Conservation (phyloP, 2,113 vertebrate species). For the Cynopterus brachyotis region DNA sequence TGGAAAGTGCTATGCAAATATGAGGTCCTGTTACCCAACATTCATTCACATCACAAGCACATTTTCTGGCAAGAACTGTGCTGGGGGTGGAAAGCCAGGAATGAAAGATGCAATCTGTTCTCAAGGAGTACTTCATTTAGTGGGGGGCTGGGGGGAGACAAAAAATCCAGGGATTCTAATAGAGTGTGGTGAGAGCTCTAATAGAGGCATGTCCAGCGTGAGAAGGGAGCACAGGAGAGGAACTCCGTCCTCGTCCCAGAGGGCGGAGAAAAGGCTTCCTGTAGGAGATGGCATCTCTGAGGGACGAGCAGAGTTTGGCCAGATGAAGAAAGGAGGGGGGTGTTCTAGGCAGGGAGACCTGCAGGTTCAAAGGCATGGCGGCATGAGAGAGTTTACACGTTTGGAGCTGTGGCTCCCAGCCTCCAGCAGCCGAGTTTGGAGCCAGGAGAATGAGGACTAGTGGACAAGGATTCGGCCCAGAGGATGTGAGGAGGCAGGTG, state of each 20-base stretch:
- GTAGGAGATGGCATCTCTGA: background rate
- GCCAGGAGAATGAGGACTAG: background rate
- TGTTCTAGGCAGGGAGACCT: background rate
- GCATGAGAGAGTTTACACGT: background rate
- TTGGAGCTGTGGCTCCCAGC: background rate
- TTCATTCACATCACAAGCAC: conserved; percentile 5
- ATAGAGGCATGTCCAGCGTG: background rate
- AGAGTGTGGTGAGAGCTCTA: background rate
- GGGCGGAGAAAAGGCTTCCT: background rate
- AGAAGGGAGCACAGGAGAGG: background rate
- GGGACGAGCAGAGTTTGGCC: background rate
- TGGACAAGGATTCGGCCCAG: too few relatives aligned
- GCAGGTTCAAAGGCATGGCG: background rate
- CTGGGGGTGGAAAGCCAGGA: background rate
- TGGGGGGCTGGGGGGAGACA: background rate
- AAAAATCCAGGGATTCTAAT: background rate
- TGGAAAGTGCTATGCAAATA: background rate
- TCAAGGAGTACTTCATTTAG: background rate
- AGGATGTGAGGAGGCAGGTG: background rate
- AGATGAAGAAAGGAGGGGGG: background rate
- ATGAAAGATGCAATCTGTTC: background rate
- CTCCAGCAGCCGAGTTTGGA: background rate
- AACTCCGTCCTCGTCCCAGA: background rate
- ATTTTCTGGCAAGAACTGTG: background rate
- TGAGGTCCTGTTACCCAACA: background rate